Conservation (phyloP, 2,888 invertebrate genomes). For the Cryptocephalus primarius region DNA sequence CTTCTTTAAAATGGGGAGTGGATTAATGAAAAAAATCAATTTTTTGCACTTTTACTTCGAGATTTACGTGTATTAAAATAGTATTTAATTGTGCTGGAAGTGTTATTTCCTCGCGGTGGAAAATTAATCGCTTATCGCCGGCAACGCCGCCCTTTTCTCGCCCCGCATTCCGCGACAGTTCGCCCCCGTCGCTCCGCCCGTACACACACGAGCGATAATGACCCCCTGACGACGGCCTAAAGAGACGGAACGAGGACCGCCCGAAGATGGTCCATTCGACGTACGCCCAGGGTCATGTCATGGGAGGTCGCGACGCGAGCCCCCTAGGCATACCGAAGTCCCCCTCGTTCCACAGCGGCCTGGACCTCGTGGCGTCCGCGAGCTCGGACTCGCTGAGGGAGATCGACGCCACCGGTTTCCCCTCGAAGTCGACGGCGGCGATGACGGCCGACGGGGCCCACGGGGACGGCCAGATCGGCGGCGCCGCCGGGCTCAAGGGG, state of each 20-base stretch:
- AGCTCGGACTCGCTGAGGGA: constrained; percentile 37
- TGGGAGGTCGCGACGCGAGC: constrained; percentile 28
- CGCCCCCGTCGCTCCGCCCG: too few species aligned
- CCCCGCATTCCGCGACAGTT: too few species aligned
- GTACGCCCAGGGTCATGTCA: constrained; percentile 35
- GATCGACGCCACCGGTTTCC: constrained; percentile 12
- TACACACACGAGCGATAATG: too few species aligned
- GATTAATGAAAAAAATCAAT: too few species aligned
- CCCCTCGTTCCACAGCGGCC: constrained; percentile 78
- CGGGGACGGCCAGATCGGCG: background rate
- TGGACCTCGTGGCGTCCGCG: constrained; percentile 65
- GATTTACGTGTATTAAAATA: too few species aligned
- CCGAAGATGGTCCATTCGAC: constrained; percentile 35
- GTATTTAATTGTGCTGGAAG: too few species aligned
- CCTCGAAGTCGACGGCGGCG: constrained; percentile 5
- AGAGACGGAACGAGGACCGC: background rate
- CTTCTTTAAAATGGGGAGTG: too few species aligned
- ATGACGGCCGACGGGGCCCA: background rate
- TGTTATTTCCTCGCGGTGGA: too few species aligned
- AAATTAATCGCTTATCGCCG: too few species aligned
- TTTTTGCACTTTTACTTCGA: too few species aligned
- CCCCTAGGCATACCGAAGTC: constrained; percentile 63
- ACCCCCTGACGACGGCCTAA: too few species aligned
- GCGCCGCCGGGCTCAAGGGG: background rate
- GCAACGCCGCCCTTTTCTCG: too few species aligned